Base-by-base conservation (phyloP, 2,113 vertebrate genomes). In the Notarius lentiginosus region DNA sequence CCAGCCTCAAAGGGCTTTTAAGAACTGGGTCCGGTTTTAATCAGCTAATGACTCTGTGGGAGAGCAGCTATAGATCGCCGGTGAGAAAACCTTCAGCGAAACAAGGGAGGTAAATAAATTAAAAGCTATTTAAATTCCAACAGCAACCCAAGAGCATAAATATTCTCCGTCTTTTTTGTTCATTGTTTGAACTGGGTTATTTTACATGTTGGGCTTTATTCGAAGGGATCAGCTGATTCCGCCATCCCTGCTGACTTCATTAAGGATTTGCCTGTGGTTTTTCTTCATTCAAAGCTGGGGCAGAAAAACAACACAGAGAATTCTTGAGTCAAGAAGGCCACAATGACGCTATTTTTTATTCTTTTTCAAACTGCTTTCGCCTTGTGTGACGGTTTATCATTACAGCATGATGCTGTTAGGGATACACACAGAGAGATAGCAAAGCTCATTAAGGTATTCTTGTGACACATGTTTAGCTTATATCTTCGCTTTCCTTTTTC, bases 211-310 rank as follows among this genome's bases (percentile, higher is more conserved):
- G 77, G 15, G 61, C 75, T 87, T 85, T 91, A 85, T 90, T 87
- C 85, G 88, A 89, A 73, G 73, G 86, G 80, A 75, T 88, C 82
- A 91, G 90, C 86, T 86, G 84, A 89, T 79, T 89, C 82, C 76
- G 58, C 84, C 82, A 68, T 90, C 88, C 90, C 91, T 27, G 41
- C 87, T 91, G 92, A 90, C 90, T 93, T 93, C 91, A 90, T 92
- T 93, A 92, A 87, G 86, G 65, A 89, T 88, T 88, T 85, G 49
- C 81, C 87, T 88, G 86, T 89, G 82, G 66, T 83, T 73, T 75
- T 66, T 55, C 3, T 34, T 65, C 55, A 11, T 51, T 77, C 49
- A n/a, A 24, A 87, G 58, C 87, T 61, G 86, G 81, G 77, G 41
- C 60, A 83, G 88, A 85, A 60, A 72, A 85, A 91, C n/a, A 12